Conservation (phyloP, 2,113 vertebrate genomes). For the Baryphthengus martii region DNA sequence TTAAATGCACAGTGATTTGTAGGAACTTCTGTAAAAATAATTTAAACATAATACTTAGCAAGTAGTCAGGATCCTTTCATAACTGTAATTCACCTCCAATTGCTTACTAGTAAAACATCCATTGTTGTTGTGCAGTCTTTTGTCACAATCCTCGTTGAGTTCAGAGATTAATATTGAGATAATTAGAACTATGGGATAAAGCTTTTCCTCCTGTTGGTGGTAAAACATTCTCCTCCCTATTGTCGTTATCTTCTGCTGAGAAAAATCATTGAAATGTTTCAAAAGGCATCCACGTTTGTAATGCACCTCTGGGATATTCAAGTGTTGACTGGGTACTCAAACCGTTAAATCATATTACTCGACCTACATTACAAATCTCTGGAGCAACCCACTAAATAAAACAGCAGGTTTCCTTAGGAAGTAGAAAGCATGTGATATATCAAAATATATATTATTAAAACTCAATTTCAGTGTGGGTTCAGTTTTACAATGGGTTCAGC, state of each 20-base stretch:
- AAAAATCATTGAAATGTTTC: not conserved
- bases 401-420: not conserved
- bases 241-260: not conserved
- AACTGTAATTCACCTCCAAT: not conserved
- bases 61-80: not conserved
- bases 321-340: not conserved
- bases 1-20: not conserved
- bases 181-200: not conserved
- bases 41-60: not conserved
- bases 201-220: not conserved
- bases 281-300: not conserved
- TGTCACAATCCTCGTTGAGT: not conserved
- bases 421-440: not conserved
- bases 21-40: not conserved
- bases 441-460: not conserved
- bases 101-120: not conserved
- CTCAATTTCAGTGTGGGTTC: not conserved
- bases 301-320: not conserved
- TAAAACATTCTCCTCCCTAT: not conserved
- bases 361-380: not conserved
- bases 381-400: constrained; percentile 8
- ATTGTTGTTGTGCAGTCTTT: not conserved
- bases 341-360: not conserved
- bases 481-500: not conserved
- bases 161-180: not conserved